Conservation (phyloP, 2,113 vertebrate genomes). For the Diglossa brunneiventris region DNA sequence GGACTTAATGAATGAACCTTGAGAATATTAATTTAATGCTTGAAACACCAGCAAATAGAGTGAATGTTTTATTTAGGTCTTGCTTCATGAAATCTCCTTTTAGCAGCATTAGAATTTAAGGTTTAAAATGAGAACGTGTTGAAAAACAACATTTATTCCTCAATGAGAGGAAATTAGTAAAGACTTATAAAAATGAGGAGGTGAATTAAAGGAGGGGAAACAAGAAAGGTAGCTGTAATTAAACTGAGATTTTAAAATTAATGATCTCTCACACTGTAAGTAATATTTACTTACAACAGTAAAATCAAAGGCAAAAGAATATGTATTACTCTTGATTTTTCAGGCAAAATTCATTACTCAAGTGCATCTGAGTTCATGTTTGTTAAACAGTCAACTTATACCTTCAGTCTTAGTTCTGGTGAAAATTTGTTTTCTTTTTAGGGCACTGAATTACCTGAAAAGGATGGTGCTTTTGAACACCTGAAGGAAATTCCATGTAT, state of each 20-base stretch:
- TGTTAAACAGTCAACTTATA: not conserved
- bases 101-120: not conserved
- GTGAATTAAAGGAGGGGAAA: not conserved
- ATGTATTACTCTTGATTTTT: not conserved
- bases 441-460: not conserved
- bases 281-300: not conserved
- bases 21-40: constrained; percentile 67
- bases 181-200: not conserved
- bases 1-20: constrained; percentile 46
- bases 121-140: not conserved
- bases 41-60: constrained; percentile 44
- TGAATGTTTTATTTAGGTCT: not conserved
- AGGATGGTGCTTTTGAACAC: not conserved
- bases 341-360: not conserved
- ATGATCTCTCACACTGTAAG: not conserved
- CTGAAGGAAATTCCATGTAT: not conserved
- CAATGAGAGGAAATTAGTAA: not conserved
- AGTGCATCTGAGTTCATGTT: not conserved
- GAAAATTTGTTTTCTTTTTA: not conserved
- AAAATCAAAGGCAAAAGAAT: not conserved
- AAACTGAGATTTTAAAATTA: not conserved
- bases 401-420: not conserved
- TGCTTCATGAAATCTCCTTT: not conserved
- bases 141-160: not conserved
- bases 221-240: not conserved